Evolutionary conservation across 2,797 vertebrate species (phyloP).

Genomic region (Periparus ater): DNA sequence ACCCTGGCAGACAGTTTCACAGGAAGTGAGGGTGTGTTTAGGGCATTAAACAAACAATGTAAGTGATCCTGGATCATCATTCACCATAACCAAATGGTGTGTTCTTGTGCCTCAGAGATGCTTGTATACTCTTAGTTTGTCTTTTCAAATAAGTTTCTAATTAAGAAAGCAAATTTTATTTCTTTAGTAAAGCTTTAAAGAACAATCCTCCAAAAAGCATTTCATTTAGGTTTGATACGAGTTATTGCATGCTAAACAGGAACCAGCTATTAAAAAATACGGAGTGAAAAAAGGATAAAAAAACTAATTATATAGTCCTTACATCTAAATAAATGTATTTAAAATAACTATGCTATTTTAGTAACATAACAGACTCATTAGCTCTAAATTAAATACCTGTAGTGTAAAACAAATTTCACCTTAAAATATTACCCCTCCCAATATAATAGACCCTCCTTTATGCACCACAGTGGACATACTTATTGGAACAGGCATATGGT

Average conservation of each 20-base stretch:
- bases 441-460: background rate
- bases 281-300: background rate
- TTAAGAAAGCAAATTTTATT: slow-evolving; percentile 8
- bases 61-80: background rate
- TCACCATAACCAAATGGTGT: background rate
- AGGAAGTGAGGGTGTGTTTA: background rate
- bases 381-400: slow-evolving; percentile 7
- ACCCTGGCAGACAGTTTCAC: background rate
- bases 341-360: background rate
- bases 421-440: background rate
- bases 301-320: background rate
- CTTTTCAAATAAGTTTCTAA: background rate
- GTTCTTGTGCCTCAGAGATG: background rate
- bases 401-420: background rate
- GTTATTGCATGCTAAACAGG: background rate
- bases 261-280: background rate
- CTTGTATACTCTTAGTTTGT: background rate
- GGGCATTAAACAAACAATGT: background rate
- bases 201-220: slow-evolving; percentile 12
- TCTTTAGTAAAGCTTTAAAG: background rate
- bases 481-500: background rate
- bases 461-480: background rate
- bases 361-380: background rate
- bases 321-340: background rate
- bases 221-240: slow-evolving; percentile 1